Evolutionary conservation across 2,797 vertebrate species (phyloP).

Genomic region (Cuculus canorus): DNA sequence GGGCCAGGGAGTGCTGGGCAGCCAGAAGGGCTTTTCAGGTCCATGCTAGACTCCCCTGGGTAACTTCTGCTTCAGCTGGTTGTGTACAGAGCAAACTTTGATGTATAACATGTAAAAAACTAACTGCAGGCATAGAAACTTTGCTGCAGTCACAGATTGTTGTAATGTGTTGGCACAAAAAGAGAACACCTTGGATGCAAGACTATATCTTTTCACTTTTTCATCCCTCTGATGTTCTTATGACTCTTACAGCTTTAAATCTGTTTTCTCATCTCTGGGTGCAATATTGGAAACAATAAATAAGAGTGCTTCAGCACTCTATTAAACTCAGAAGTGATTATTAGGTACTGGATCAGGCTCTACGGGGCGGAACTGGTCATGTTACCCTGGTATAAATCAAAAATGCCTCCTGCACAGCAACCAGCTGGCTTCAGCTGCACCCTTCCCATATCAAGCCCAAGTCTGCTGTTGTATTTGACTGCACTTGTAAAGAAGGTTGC

Average conservation of each 20-base stretch:
- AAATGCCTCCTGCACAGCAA: not conserved
- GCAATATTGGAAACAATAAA: slow-evolving; percentile 20
- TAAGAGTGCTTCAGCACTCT: not conserved
- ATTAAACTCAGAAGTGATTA: slow-evolving; percentile 11
- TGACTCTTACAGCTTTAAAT: slow-evolving; percentile 7
- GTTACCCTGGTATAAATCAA: not conserved
- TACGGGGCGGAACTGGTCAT: not conserved
- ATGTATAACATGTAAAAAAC: not conserved
- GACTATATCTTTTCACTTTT: not conserved
- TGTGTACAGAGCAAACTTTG: not conserved
- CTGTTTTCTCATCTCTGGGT: slow-evolving; percentile 7
- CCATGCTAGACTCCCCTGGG: accelerated
- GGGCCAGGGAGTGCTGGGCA: not conserved
- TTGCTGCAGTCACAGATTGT: not conserved
- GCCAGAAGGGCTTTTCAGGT: not conserved
- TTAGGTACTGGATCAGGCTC: not conserved
- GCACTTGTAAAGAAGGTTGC: not conserved
- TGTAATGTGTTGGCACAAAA: not conserved
- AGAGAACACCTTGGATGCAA: not conserved
- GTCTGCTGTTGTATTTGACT: not conserved
- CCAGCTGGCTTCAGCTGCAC: not conserved
- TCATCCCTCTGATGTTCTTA: not conserved
- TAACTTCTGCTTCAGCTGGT: not conserved
- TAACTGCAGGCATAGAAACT: not conserved
- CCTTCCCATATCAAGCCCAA: not conserved